These are phyloP conservation scores for Enteromius viviparus DNA, from an alignment of 2,797 vertebrate species.

Conservation along the genomic window DNA sequence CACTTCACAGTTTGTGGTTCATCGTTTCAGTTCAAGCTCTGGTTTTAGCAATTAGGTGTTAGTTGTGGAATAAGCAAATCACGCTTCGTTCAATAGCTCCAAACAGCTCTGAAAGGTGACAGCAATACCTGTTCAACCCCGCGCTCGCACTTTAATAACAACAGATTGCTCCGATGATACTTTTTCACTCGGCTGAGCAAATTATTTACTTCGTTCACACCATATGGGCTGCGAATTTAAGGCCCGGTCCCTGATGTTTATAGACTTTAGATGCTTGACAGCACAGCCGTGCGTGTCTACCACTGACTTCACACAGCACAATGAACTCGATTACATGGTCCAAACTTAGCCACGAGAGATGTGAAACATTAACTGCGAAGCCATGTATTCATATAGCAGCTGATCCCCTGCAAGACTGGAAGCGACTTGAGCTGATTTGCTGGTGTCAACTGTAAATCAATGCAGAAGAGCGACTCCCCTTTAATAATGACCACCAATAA, in stretches of 20 bases:
- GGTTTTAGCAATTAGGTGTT: constrained; percentile 12
- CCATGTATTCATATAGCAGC: constrained; percentile 30
- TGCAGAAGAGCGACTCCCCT: constrained; percentile 41
- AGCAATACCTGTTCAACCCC: constrained; percentile 20
- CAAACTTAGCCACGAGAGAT: constrained; percentile 18
- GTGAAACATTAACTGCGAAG: constrained; percentile 46
- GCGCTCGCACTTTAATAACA: constrained; percentile 33
- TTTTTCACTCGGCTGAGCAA: constrained; percentile 52
- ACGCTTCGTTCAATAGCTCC: constrained; percentile 24
- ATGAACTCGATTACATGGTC: constrained; percentile 47
- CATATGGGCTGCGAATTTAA: constrained; percentile 57
- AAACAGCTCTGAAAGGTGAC: neutral
- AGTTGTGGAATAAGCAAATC: constrained; percentile 11
- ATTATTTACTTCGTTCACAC: constrained; percentile 53
- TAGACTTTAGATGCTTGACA: constrained; percentile 35
- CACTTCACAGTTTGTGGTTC: neutral
- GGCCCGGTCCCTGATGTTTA: constrained; percentile 34
- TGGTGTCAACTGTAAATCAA: constrained; percentile 55
- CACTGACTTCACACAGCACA: constrained; percentile 23
- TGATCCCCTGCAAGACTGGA: constrained; percentile 41
- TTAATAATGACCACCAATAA: constrained; percentile 56
- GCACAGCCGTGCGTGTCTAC: constrained; percentile 31
- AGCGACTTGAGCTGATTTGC: constrained; percentile 40
- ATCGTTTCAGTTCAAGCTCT: neutral
- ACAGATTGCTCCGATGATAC: constrained; percentile 40